Evolutionary conservation across 2,888 invertebrate species (phyloP).

Genomic region (Idaea straminata): DNA sequence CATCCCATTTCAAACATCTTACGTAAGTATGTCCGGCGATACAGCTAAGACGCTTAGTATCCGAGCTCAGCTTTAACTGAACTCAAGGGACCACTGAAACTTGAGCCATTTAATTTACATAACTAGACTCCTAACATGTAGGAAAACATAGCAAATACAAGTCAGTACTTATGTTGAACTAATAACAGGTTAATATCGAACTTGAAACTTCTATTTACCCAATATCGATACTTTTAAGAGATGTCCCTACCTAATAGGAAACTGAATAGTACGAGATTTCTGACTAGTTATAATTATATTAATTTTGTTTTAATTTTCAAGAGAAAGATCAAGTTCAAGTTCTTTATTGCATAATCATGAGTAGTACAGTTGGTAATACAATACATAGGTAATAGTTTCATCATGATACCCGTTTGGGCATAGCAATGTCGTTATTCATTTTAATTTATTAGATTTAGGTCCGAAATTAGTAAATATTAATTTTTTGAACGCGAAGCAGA

Average conservation of each 20-base stretch:
- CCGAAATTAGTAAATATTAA: no score
- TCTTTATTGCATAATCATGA: no score
- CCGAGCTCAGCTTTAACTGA: slow-evolving; percentile 29
- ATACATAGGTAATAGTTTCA: no score
- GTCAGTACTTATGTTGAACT: neutral
- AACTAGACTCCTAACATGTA: slow-evolving; percentile 15
- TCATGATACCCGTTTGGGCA: no score
- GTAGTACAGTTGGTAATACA: no score
- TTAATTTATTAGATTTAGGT: no score
- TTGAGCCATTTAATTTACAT: slow-evolving; percentile 30
- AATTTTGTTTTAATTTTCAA: no score
- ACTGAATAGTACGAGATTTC: neutral
- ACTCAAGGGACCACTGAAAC: slow-evolving; percentile 26
- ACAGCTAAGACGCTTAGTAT: slow-evolving; percentile 24
- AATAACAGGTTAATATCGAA: neutral
- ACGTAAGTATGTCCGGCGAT: slow-evolving; percentile 12
- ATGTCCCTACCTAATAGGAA: neutral
- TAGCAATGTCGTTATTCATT: no score
- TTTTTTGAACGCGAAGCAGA: no score
- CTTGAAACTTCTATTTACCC: neutral
- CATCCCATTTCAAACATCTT: slow-evolving; percentile 9
- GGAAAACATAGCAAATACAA: slow-evolving; percentile 17
- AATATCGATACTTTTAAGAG: neutral
- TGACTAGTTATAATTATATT: no score
- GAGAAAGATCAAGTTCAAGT: no score